A percentile compares a stretch with the other conserved stretches of the same genome.
Evolutionary conservation across 2,888 invertebrate genomes (phyloP).

Genomic region (Drosophila cognata): DNA sequence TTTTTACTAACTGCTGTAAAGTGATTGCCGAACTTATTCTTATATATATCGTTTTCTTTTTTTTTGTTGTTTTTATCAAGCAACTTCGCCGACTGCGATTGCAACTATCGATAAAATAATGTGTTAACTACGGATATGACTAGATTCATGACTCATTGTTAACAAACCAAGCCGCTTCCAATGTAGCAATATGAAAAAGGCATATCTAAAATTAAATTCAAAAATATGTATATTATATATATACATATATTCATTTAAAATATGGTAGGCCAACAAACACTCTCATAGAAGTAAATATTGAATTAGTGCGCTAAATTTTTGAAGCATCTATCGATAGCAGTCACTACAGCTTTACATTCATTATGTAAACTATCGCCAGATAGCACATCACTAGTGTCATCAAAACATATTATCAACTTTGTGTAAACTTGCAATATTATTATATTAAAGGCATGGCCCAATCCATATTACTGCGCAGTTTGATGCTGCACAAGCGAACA

Average conservation of each 20-base stretch:
- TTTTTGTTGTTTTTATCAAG: constrained; percentile 29
- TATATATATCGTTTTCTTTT: constrained; percentile 36
- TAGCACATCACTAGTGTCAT: constrained; percentile 25
- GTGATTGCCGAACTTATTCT: constrained; percentile 34
- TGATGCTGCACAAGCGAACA: constrained; percentile 49
- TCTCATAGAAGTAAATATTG: fast-evolving
- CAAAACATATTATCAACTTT: constrained; percentile 55
- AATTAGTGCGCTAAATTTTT: not conserved
- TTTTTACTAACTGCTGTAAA: constrained; percentile 46
- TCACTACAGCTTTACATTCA: not conserved
- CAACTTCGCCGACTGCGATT: constrained; percentile 17
- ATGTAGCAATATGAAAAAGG: not conserved
- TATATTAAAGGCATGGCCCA: constrained; percentile 62
- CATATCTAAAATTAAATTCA: not conserved
- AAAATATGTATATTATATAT: not conserved
- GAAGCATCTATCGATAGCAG: not conserved
- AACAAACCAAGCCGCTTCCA: not conserved
- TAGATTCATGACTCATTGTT: not conserved
- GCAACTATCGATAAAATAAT: constrained; percentile 27
- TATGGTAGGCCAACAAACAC: not conserved
- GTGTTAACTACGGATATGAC: not conserved
- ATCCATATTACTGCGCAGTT: constrained; percentile 67
- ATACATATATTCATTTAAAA: not conserved
- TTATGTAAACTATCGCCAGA: constrained; percentile 45
- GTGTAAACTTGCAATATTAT: constrained; percentile 25